Evolutionary conservation across 1,140 invertebrate genomes (phyloP).

Genomic region (Drosophila virilis): DNA sequence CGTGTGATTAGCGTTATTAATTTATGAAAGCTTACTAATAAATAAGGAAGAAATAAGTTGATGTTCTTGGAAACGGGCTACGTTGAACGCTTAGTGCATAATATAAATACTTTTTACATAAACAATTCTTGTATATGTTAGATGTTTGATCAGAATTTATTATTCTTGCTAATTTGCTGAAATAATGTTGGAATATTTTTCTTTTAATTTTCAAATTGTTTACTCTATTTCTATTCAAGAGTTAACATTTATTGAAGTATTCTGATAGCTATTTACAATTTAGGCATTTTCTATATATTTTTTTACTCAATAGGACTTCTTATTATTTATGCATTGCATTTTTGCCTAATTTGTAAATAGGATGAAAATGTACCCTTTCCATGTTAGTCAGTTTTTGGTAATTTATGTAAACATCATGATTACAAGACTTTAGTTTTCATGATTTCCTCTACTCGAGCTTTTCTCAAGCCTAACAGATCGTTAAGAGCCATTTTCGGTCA

Average conservation of each 20-base stretch:
- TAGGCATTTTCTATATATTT: no score
- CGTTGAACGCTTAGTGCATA: no score
- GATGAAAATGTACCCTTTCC: neutral
- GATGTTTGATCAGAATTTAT: no score
- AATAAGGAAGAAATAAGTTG: neutral
- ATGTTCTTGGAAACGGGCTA: neutral
- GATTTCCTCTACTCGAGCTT: conserved; percentile 41
- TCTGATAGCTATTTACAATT: no score
- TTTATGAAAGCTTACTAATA: conserved; percentile 17
- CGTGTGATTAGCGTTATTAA: conserved; percentile 30
- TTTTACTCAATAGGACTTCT: neutral
- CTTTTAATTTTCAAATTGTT: no score
- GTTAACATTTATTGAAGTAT: no score
- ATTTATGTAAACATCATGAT: conserved; percentile 28
- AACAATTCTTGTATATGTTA: no score
- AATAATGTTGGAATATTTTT: no score
- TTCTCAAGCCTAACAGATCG: conserved; percentile 38
- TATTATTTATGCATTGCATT: neutral
- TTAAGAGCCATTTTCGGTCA: conserved; percentile 67
- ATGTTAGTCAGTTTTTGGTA: neutral
- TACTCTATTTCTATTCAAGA: no score
- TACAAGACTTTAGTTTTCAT: conserved; percentile 32
- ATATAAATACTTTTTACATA: no score
- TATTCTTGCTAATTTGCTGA: no score
- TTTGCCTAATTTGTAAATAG: neutral